Evolutionary conservation across 37 sponge, comb jelly and placozoan species (phyloP).

Genomic region (Theonella swinhoei): DNA sequence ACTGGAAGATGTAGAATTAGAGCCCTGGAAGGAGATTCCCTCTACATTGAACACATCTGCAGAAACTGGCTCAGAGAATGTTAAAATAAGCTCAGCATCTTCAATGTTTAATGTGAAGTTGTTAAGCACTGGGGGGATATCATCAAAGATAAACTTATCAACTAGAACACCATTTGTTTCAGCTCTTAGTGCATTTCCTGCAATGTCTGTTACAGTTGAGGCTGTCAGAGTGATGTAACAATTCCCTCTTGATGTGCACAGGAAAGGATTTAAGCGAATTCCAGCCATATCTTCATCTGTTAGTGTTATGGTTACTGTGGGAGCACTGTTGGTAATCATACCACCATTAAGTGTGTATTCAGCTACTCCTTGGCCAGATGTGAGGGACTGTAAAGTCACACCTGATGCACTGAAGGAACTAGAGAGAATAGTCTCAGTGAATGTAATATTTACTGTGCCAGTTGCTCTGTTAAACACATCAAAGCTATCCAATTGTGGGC

Average conservation of each 20-base stretch:
- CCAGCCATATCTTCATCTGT: constrained; percentile 60
- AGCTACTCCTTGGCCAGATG: constrained; percentile 31
- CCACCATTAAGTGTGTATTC: constrained; percentile 53
- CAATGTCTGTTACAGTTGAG: constrained; percentile 68
- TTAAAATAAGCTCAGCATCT: constrained; percentile 31
- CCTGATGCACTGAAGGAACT: constrained; percentile 57
- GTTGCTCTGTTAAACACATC: constrained; percentile 65
- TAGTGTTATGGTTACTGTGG: constrained; percentile 50
- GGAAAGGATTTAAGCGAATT: constrained; percentile 68
- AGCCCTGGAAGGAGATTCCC: constrained; percentile 57
- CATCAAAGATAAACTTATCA: constrained; percentile 56
- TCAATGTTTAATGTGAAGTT: constrained; percentile 80
- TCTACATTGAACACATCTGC: constrained; percentile 40
- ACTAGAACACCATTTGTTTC: constrained; percentile 49
- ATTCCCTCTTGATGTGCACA: constrained; percentile 79
- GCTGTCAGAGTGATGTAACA: constrained; percentile 64
- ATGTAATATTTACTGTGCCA: constrained; percentile 58
- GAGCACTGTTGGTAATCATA: constrained; percentile 14
- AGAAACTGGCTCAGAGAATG: constrained; percentile 86
- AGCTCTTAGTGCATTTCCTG: constrained; percentile 57
- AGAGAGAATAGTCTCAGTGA: constrained; percentile 74
- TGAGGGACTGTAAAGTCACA: constrained; percentile 75
- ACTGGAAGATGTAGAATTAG: neutral
- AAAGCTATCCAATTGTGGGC: constrained; percentile 64
- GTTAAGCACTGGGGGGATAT: constrained; percentile 56